phyloP scores from a whole-genome alignment of 1,140 invertebrate genomes.

The Drosophila insularis region DNA sequence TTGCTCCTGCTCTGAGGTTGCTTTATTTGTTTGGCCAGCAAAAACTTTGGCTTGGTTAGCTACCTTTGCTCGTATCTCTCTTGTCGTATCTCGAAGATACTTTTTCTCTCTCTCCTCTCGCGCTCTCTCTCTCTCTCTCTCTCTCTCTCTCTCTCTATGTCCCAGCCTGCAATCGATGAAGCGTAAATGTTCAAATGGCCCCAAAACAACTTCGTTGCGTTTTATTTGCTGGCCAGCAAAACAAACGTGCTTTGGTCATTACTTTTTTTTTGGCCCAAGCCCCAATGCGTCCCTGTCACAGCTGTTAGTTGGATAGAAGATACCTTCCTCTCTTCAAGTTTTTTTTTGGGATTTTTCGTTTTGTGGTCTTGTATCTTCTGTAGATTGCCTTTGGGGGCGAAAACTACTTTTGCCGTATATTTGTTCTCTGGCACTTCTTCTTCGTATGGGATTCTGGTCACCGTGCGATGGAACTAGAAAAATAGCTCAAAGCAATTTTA shows the following conservation, averaged over 20 bases:
- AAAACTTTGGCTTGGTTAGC: slow-evolving; percentile 51
- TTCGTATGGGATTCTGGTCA: slow-evolving; percentile 6
- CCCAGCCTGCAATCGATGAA: slow-evolving; percentile 68
- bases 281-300: slow-evolving; percentile 6
- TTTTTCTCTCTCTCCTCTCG: slow-evolving; percentile 32
- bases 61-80: slow-evolving; percentile 14
- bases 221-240: slow-evolving; percentile 28
- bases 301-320: slow-evolving; percentile 9
- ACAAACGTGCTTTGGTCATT: slow-evolving; percentile 75
- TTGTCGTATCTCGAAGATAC: slow-evolving; percentile 6
- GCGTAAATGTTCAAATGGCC: slow-evolving; percentile 79
- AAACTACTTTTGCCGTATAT: slow-evolving; percentile 12
- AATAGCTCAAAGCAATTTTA: slow-evolving; percentile 47
- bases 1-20: slow-evolving; percentile 51
- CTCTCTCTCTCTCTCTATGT: slow-evolving; percentile 23
- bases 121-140: slow-evolving; percentile 51
- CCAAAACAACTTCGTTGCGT: slow-evolving; percentile 45
- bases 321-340: not conserved
- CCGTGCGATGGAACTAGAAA: not conserved
- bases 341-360: not conserved
- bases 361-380: slow-evolving; percentile 9
- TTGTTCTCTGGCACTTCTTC: not conserved
- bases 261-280: slow-evolving; percentile 30
- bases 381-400: slow-evolving; percentile 12
- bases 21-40: slow-evolving; percentile 79